A percentile compares a stretch with the other conserved stretches of the same genome.
phyloP scores from a whole-genome alignment of 2,113 vertebrate genomes.

The Paratilapia polleni region DNA sequence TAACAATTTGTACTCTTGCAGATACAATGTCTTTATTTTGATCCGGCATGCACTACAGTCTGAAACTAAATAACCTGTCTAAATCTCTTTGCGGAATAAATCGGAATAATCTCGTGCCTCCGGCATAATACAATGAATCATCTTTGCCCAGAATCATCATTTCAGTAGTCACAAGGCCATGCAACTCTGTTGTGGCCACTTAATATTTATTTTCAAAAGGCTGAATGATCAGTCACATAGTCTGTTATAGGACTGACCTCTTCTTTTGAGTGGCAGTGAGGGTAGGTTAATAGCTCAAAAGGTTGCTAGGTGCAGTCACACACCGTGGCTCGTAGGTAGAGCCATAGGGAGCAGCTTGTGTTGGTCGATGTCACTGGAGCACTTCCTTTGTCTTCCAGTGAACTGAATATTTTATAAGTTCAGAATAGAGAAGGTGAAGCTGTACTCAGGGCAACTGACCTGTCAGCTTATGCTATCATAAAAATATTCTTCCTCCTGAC shows the following conservation, averaged over 20 bases:
- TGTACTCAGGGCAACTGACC: slow-evolving; percentile 41
- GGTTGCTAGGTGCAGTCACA: slow-evolving; percentile 45
- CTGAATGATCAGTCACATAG: slow-evolving; percentile 23
- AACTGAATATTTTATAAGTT: slow-evolving; percentile 71
- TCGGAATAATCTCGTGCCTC: not conserved
- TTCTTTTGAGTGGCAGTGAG: slow-evolving; percentile 34
- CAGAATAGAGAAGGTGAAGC: slow-evolving; percentile 33
- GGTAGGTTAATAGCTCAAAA: slow-evolving; percentile 49
- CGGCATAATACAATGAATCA: slow-evolving; percentile 14
- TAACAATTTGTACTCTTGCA: slow-evolving; percentile 32
- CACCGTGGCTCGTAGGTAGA: not conserved
- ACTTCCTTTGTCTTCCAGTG: slow-evolving; percentile 48
- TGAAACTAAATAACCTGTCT: slow-evolving; percentile 34
- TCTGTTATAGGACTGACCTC: not conserved
- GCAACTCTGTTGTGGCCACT: not conserved
- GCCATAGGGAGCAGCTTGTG: slow-evolving; percentile 35
- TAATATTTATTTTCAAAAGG: slow-evolving; percentile 33
- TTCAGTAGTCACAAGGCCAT: not conserved
- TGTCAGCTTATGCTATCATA: not conserved
- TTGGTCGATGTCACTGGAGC: slow-evolving; percentile 52
- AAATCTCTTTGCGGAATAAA: not conserved
- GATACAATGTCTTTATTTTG: slow-evolving; percentile 33
- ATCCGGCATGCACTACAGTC: not conserved
- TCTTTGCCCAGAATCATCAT: slow-evolving; percentile 3
- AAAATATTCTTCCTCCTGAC: slow-evolving; percentile 10